phyloP scores from a whole-genome alignment of 2,113 vertebrate species.

The Coturnix japonica region DNA sequence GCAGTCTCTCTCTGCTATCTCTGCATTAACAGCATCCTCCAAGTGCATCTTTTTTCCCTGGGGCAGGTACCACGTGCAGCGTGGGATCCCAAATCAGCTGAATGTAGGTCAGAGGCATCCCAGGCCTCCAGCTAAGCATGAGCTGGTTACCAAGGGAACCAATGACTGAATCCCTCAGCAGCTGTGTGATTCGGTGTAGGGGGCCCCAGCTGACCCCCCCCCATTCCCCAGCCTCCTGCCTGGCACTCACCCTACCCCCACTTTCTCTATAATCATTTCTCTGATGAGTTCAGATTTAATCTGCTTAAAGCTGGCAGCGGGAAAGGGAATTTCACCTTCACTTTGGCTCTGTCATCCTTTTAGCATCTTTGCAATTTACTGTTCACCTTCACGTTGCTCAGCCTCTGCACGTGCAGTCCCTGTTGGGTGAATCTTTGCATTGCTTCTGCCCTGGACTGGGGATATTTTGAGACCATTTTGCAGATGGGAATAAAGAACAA shows the following conservation, averaged over 20 bases:
- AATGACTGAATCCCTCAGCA: conserved; percentile 25
- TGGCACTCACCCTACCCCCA: background rate
- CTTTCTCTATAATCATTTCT: background rate
- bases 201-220: background rate
- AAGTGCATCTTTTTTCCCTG: background rate
- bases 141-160: conserved; percentile 50
- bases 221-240: background rate
- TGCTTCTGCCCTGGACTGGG: background rate
- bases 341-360: background rate
- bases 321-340: background rate
- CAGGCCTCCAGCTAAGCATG: background rate
- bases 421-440: background rate
- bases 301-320: background rate
- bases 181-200: background rate
- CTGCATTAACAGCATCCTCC: accelerated
- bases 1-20: background rate
- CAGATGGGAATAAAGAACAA: background rate
- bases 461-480: background rate
- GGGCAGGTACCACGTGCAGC: background rate
- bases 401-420: background rate
- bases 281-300: conserved; percentile 21
- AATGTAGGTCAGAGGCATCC: conserved; percentile 50
- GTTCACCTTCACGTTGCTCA: background rate
- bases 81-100: background rate
- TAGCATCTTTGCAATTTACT: background rate